phyloP scores from a whole-genome alignment of 2,888 invertebrate species.

The Meta bourneti region DNA sequence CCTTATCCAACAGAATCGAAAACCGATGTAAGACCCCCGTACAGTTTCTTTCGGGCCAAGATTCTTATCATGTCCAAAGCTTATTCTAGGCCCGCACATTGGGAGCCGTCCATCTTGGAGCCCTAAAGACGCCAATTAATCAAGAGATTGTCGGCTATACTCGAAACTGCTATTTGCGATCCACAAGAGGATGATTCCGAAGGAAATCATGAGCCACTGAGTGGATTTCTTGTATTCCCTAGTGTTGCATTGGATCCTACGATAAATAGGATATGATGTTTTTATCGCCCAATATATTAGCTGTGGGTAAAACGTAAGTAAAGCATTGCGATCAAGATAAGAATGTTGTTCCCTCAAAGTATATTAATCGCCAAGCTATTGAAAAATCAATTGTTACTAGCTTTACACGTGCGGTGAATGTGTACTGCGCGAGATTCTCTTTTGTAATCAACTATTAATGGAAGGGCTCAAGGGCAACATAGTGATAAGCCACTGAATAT shows the following conservation, averaged over 20 bases:
- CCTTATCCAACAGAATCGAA: not conserved
- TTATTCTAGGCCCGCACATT: not conserved
- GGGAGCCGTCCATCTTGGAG: conserved; percentile 25
- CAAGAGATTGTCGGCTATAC: conserved; percentile 34
- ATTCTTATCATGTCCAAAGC: conserved; percentile 23
- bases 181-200: conserved; percentile 32
- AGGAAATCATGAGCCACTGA: conserved; percentile 41
- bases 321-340: not conserved
- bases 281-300: not conserved
- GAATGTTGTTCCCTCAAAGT: no score
- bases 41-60: conserved; percentile 11
- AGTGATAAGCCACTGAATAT: no score
- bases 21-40: not conserved
- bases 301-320: not conserved
- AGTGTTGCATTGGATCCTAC: conserved; percentile 22
- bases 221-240: conserved; percentile 57
- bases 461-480: no score
- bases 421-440: no score
- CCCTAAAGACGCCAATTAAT: conserved; percentile 59
- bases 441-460: no score
- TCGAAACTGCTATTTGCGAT: not conserved
- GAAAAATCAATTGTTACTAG: no score
- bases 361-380: no score
- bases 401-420: no score
- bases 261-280: conserved; percentile 30